Base-by-base conservation (phyloP, 1,140 invertebrate genomes). In the Drosophila serrata region DNA sequence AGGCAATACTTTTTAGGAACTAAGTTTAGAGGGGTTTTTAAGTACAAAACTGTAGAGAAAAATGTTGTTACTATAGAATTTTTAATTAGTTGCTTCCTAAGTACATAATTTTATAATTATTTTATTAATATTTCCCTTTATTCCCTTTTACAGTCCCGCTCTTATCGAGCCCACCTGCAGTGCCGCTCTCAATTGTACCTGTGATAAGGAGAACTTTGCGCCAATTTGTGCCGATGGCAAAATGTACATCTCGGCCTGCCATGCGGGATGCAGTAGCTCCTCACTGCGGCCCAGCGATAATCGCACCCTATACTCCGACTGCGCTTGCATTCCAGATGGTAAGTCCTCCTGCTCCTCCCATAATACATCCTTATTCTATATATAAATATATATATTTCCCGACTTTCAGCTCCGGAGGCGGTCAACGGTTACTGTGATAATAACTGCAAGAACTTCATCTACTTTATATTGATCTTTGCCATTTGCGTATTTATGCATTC, bases 401-500 rank as follows among this genome's bases (percentile, higher is more conserved):
- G 8, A 0, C 13, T 0, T 0, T 12, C 53, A 88, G 84, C 70
- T 81, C 70, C 72, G 65, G 86, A 88, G 37, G 95, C 95, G n/a
- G 93, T 92, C 58, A 95, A 95, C 62, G 97, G 97, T 58, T 96
- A 96, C 90, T 98, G 97, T 93, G 94, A 95, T 67, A 94, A 95
- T n/a, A 94, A 96, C 67, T 98, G 97, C 93, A 93, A 94, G 72
- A 96, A 96, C 92, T 97, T 98, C 81, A 95, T 96, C 88, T 94
- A 95, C 91, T 98, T 98, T 93, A 96, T 98, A 79, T 94, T 96
- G 60, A 94, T 98, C 27, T 98, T 98, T 93, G 97, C 97, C 4
- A 94, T 97, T 46, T 96, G 97, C 92, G 97, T 98, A 90, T 97
- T 98, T 93, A 96, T 98, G 68, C 97, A 98, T 93, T 98, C 97